Conservation (phyloP, 2,888 invertebrate species). For the Euspilapteryx auroguttella region DNA sequence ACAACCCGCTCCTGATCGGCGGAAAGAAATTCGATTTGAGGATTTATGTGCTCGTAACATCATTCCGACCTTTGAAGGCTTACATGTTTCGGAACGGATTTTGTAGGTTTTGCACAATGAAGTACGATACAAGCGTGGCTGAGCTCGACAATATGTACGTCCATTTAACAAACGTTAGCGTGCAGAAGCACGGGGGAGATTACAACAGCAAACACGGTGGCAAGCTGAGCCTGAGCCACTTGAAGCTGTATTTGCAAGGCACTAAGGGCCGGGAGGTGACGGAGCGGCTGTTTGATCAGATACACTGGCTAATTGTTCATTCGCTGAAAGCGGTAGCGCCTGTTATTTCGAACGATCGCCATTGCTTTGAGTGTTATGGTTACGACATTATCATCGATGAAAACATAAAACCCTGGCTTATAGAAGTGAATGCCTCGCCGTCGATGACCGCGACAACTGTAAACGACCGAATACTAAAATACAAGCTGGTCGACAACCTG, state of each 20-base stretch:
- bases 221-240: conserved; percentile 90
- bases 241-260: conserved; percentile 87
- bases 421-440: conserved; percentile 95
- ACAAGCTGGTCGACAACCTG: conserved; percentile 91
- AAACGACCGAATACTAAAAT: conserved; percentile 91
- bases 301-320: conserved; percentile 88
- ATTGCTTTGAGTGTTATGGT: conserved; percentile 93
- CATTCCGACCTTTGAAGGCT: conserved; percentile 90
- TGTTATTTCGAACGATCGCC: conserved; percentile 90
- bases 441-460: conserved; percentile 93
- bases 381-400: conserved; percentile 97
- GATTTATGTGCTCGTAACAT: conserved; percentile 89
- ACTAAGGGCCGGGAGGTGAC: conserved; percentile 87
- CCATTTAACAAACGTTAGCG: conserved; percentile 94
- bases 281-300: conserved; percentile 85
- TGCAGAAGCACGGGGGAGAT: conserved; percentile 96
- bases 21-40: conserved; percentile 95
- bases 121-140: conserved; percentile 87
- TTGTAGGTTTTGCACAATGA: conserved; percentile 94
- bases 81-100: conserved; percentile 92
- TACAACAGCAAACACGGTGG: conserved; percentile 94
- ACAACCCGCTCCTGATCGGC: conserved; percentile 91
- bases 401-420: conserved; percentile 90
- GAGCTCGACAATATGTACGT: conserved; percentile 92
- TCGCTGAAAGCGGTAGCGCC: conserved; percentile 91